Conservation (phyloP, 2,888 invertebrate genomes). For the Perdita meconis region DNA sequence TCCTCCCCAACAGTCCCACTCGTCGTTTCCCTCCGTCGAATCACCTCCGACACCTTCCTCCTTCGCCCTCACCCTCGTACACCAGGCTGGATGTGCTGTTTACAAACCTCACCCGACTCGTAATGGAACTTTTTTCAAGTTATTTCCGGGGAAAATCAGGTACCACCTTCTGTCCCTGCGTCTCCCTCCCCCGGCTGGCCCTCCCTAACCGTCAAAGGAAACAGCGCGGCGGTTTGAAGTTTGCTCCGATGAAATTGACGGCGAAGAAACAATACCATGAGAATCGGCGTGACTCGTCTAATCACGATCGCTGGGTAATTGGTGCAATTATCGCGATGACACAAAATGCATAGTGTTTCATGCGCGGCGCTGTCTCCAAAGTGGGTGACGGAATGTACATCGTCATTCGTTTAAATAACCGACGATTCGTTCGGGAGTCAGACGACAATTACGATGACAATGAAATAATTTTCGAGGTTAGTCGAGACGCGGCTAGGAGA, state of each 20-base stretch:
- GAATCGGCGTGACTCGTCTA: background rate
- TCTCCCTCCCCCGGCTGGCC: background rate
- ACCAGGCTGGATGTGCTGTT: slow-evolving; percentile 70
- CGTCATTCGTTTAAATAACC: slow-evolving; percentile 39
- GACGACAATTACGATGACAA: background rate
- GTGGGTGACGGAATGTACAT: slow-evolving; percentile 10
- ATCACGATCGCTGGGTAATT: background rate
- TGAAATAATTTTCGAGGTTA: background rate
- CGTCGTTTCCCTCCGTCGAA: slow-evolving; percentile 62
- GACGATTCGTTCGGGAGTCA: background rate
- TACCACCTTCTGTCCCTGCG: slow-evolving; percentile 33
- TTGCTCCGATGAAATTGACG: background rate
- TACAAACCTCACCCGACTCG: slow-evolving; percentile 74
- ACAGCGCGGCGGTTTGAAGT: slow-evolving; percentile 5
- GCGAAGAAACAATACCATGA: background rate
- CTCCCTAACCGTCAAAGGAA: slow-evolving; percentile 34
- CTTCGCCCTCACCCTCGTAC: slow-evolving; percentile 41
- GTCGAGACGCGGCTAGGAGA: background rate
- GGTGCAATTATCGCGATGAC: background rate
- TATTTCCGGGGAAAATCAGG: slow-evolving; percentile 67
- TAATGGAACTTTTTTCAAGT: slow-evolving; percentile 77
- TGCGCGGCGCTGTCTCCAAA: background rate
- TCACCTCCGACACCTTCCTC: slow-evolving; percentile 68
- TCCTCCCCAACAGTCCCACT: slow-evolving; percentile 49
- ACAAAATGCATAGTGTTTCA: too few relatives aligned